Base-by-base conservation (phyloP, 1,140 invertebrate species). In the Zaprionus capensis region DNA sequence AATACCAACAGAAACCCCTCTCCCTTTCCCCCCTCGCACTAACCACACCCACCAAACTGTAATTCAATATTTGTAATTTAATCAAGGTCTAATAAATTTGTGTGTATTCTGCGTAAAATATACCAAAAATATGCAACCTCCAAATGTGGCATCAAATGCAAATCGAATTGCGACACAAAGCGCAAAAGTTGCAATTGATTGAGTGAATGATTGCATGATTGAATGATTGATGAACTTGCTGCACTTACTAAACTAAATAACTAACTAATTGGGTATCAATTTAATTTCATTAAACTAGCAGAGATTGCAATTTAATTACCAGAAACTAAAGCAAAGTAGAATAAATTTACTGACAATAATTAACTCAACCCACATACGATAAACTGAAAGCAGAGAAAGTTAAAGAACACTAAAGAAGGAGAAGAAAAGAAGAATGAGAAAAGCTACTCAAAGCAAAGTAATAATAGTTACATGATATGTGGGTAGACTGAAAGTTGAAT, bases 11-110 rank as follows among this genome's bases (percentile, higher is more conserved):
- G 9, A 11, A 34, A 34, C 46, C n/a, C 11, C 15, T 12, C 36
- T 38, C 36, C 12, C 38, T 11, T 34, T 11, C 31, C 7, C 1
- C 36, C 64, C 34, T 26, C 15, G 3, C 38, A 31, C 22, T 15
- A 36, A 64, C 49, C 31, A 49, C 53, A 49, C 28, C n/a, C 34
- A 17, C 9, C 31, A 34, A 34, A 34, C 31, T 36, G n/a, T 28
- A 64, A 64, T 56, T 62, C 17, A 63, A 63, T 64, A 56, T 63
- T 56, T 56, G 24, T 20, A 63, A 55, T 70, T 53, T n/a, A 1
- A 70, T 55, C 46, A 69, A 38, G 20, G 17, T 62, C 15, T 58
- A 58, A 58, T 17, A 26, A 56, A 34, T 66, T 66, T 62, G 34
- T 38, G 41, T 46, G 9, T 34, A 26, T 34, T 34, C 7, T 44